These are phyloP conservation scores for Tenebrio molitor DNA, from an alignment of 1,140 invertebrate genomes.

Conservation along the genomic window DNA sequence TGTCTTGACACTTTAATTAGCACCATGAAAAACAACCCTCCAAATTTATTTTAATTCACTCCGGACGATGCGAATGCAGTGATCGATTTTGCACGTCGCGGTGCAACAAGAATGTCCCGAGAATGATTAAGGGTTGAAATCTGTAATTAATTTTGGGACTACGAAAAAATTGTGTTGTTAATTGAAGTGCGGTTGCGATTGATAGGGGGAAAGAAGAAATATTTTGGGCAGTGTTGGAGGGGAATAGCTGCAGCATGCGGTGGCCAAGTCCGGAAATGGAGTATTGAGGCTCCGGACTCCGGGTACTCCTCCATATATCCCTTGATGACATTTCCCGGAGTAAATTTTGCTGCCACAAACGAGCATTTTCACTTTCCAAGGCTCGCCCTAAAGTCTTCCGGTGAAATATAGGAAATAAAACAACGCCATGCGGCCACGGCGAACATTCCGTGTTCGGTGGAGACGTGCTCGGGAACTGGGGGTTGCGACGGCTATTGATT, in stretches of 20 bases:
- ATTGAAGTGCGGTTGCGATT: too few species aligned
- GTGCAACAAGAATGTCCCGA: conserved; percentile 19
- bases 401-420: conserved; percentile 58
- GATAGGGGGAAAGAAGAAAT: too few species aligned
- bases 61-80: conserved; percentile 13
- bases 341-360: conserved; percentile 45
- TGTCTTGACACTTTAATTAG: conserved; percentile 60
- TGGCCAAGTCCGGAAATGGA: conserved; percentile 28
- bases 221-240: too few species aligned
- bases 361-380: conserved; percentile 57
- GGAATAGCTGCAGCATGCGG: too few species aligned
- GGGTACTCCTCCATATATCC: conserved; percentile 31
- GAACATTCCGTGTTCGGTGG: conserved; percentile 36
- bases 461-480: conserved; percentile 44
- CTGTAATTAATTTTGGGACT: too few species aligned
- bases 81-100: conserved; percentile 22
- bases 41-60: conserved; percentile 58
- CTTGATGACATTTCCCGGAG: conserved; percentile 41
- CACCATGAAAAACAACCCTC: conserved; percentile 58
- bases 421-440: conserved; percentile 53
- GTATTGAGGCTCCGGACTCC: conserved; percentile 28
- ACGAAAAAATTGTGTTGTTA: too few species aligned
- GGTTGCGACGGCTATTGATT: conserved; percentile 59
- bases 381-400: conserved; percentile 45
- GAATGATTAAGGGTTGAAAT: too few species aligned